Conservation (phyloP, 2,888 invertebrate species). For the Lasius platythorax region DNA sequence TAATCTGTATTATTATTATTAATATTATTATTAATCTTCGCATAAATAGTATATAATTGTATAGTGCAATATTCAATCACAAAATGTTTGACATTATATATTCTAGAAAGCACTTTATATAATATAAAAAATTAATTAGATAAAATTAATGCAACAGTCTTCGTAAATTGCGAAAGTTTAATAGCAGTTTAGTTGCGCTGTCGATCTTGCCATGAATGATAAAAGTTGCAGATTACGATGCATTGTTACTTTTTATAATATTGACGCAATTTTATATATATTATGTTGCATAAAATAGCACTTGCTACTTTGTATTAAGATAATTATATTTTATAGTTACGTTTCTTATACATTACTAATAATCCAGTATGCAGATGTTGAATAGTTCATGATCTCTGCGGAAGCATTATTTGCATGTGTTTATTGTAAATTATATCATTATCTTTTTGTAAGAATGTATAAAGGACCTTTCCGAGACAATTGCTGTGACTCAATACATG, state of each 20-base stretch:
- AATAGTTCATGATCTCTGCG: background rate
- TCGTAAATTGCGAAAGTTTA: constrained; percentile 4
- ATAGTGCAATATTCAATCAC: background rate
- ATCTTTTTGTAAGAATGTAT: background rate
- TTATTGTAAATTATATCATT: background rate
- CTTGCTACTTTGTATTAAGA: background rate
- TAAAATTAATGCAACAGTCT: background rate
- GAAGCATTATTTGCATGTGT: background rate
- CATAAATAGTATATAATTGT: constrained; percentile 17
- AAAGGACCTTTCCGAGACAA: background rate
- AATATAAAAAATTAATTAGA: constrained; percentile 21
- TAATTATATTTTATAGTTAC: background rate
- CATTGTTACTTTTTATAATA: background rate
- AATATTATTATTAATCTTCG: constrained; percentile 19
- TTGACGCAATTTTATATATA: background rate
- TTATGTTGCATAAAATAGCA: background rate
- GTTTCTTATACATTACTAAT: background rate
- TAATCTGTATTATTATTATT: background rate
- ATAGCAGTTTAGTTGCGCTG: background rate
- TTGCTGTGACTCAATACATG: background rate
- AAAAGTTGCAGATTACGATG: background rate
- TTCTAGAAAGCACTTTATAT: background rate
- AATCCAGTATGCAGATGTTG: background rate
- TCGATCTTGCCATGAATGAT: background rate
- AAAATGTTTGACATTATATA: background rate